Evolutionary conservation across 2,888 invertebrate species (phyloP), one percentile per base, ranked within the genome.

Genomic region (Napeogenes sylphis): DNA sequence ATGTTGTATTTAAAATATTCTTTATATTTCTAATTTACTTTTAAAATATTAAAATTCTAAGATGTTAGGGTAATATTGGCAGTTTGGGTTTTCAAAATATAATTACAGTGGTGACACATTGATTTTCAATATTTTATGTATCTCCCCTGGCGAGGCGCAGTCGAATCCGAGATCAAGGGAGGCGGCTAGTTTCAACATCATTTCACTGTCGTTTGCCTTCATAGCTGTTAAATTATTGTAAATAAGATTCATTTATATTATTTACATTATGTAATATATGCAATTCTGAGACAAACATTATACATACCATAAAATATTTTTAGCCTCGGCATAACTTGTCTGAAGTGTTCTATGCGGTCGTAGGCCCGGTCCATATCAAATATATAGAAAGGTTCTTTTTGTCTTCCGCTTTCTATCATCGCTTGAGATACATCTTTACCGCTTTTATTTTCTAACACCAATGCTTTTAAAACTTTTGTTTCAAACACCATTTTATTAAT

Each of bases 121-220:
- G 1, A 77, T 68, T 38, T 72, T 68, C 30, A 70, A 58, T 56
- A 78, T 65, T 68, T 74, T 79, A 57, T 71, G 45, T 51, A 80
- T 79, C 66, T 81, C 80, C 4, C 77, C 80, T 0, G 79, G 77
- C 1, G 78, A 76, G 0, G 80, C 77, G 55, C 80, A 81, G 62
- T 79, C 79, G 64, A 80, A 80, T 4, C 78, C 79, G 0, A 74
- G 56, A 10, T 74, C 76, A 42, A 69, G 63, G 8, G 75, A 71
- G 30, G 74, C 69, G 0, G 73, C 74, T 38, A 81, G 63, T 64
- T 79, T 79, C 56, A 79, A 38, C 65, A 80, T 70, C 68, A 72
- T 70, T 6, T 77, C 74, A 45, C 67, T 68, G 56, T 78, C 76
- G 65, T 81, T 79, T 0, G 79, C 67, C 66, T 80, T 82, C 73